A percentile compares a stretch with the other conserved stretches of the same genome.
phyloP scores from a whole-genome alignment of 2,797 vertebrate genomes.

The Phoebastria nigripes region DNA sequence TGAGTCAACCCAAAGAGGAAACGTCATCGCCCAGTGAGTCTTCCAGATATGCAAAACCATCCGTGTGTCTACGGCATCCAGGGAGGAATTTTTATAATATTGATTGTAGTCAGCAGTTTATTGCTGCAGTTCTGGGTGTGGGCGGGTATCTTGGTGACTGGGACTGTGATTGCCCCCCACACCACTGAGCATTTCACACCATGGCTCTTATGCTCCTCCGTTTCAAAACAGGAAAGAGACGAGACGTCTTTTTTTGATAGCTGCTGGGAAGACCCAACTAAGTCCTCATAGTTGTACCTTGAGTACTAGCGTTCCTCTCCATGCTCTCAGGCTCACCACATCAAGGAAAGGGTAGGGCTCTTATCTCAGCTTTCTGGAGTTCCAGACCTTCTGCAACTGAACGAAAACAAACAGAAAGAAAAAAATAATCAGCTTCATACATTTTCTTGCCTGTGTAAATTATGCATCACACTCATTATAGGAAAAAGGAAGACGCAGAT shows the following conservation, averaged over 20 bases:
- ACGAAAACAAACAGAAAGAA: constrained; percentile 14
- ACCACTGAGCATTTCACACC: background rate
- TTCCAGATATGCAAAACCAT: background rate
- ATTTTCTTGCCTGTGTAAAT: background rate
- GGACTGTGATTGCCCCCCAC: background rate
- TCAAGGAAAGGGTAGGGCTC: constrained; percentile 8
- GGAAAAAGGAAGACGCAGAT: background rate
- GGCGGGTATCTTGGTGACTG: background rate
- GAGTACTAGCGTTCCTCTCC: background rate
- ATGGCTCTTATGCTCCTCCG: background rate
- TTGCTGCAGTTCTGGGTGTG: background rate
- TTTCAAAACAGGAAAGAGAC: background rate
- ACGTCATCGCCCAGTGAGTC: background rate
- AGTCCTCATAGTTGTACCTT: background rate
- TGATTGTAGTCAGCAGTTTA: background rate
- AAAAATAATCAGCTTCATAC: background rate
- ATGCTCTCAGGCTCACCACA: fast-evolving
- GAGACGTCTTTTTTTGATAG: background rate
- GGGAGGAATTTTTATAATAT: constrained; percentile 12
- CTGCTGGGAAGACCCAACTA: background rate
- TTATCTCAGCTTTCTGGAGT: constrained; percentile 4
- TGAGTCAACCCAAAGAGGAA: constrained; percentile 39
- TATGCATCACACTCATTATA: background rate
- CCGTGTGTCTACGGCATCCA: background rate
- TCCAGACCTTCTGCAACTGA: background rate